phyloP scores from a whole-genome alignment of 1,140 invertebrate genomes.

The Cotesia vestalis region DNA sequence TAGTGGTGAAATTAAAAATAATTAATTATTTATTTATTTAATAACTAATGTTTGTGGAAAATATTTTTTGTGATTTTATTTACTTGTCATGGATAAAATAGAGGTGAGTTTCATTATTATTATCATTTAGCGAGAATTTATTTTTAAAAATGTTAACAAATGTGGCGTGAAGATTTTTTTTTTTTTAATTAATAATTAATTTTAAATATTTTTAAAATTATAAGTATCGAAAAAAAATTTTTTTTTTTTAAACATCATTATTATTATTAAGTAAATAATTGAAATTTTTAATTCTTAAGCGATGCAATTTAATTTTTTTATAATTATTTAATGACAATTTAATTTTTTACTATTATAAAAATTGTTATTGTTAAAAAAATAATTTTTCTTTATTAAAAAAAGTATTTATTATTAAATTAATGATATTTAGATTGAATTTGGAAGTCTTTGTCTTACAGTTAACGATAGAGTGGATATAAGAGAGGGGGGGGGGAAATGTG shows the following conservation, averaged over 20 bases:
- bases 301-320: no score
- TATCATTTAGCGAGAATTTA: neutral
- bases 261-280: no score
- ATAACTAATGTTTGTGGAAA: slow-evolving; percentile 60
- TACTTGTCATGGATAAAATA: slow-evolving; percentile 64
- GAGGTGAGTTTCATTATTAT: slow-evolving; percentile 52
- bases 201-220: slow-evolving; percentile 6
- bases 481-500: no score
- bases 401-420: no score
- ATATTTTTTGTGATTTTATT: slow-evolving; percentile 56
- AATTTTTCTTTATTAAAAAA: slow-evolving; percentile 8
- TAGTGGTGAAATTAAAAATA: no score
- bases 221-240: neutral
- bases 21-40: slow-evolving; percentile 18
- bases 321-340: no score
- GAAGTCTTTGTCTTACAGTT: no score
- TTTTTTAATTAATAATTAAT: slow-evolving; percentile 21
- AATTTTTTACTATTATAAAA: neutral
- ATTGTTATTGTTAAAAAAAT: neutral
- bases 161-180: neutral
- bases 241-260: neutral
- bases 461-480: no score
- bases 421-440: no score
- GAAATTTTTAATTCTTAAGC: no score
- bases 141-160: no score